Conservation (phyloP, 2,888 invertebrate species). For the Endotricha flammealis region DNA sequence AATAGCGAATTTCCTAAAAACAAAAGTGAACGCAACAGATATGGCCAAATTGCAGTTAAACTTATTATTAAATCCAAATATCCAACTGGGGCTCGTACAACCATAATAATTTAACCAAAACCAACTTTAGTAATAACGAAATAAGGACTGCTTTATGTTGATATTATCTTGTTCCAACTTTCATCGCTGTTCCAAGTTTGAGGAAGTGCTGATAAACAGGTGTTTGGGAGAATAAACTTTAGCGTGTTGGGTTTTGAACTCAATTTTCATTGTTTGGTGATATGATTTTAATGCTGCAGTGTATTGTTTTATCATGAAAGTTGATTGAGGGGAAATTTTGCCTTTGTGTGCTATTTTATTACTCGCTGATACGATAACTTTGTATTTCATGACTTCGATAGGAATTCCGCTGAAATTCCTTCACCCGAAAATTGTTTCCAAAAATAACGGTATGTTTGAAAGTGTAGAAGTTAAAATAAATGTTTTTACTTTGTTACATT, state of each 20-base stretch:
- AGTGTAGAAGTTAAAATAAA: too few species aligned
- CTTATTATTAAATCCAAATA: conserved; percentile 24
- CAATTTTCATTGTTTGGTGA: conserved; percentile 20
- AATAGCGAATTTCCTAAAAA: too few species aligned
- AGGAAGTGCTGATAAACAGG: conserved; percentile 22
- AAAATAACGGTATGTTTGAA: too few species aligned
- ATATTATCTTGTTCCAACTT: conserved; percentile 25
- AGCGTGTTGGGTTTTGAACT: conserved; percentile 22
- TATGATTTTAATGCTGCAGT: conserved; percentile 5
- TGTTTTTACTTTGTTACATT: too few species aligned
- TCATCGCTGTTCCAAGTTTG: conserved; percentile 24
- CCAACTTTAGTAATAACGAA: conserved; percentile 23
- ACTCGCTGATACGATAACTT: conserved; percentile 4
- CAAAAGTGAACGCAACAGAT: conserved; percentile 3
- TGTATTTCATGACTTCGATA: not conserved
- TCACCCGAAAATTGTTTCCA: not conserved
- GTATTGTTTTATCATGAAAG: conserved; percentile 6
- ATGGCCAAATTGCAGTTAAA: conserved; percentile 15
- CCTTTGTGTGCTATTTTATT: conserved; percentile 5
- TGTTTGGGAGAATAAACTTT: conserved; percentile 27
- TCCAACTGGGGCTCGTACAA: conserved; percentile 23
- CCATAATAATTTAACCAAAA: conserved; percentile 23
- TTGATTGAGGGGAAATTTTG: conserved; percentile 6
- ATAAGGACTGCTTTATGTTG: conserved; percentile 21
- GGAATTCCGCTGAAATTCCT: not conserved